These are phyloP conservation scores for Mohoua ochrocephala DNA, from an alignment of 2,113 vertebrate genomes.

Conservation along the genomic window DNA sequence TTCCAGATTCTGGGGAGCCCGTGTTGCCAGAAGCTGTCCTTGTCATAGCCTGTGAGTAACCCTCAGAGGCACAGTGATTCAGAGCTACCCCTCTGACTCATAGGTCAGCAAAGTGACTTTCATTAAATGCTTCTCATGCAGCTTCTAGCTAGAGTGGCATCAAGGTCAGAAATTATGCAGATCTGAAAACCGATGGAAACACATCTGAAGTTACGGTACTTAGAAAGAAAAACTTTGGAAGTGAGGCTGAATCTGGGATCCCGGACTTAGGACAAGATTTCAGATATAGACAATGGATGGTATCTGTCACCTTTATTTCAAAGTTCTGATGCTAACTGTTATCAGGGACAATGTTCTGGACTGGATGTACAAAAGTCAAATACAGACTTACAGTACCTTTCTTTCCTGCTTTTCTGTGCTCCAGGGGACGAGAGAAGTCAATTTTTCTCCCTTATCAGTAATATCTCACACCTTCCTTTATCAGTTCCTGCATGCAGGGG, in stretches of 20 bases:
- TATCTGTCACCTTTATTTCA: not conserved
- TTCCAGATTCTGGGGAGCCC: not conserved
- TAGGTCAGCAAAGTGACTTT: not conserved
- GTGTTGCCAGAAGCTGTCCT: not conserved
- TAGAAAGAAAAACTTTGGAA: not conserved
- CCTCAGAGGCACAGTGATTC: not conserved
- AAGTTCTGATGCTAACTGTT: not conserved
- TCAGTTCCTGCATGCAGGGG: not conserved
- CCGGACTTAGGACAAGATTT: not conserved
- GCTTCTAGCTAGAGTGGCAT: not conserved
- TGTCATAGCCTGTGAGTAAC: not conserved
- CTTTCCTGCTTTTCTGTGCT: not conserved
- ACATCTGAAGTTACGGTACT: not conserved
- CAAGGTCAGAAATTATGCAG: not conserved
- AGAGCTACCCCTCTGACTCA: not conserved
- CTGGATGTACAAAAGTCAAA: not conserved
- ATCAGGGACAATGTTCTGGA: not conserved
- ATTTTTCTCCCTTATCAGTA: not conserved
- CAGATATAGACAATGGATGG: not conserved
- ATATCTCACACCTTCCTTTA: not conserved
- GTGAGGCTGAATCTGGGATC: not conserved
- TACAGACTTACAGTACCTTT: not conserved
- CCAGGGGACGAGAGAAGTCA: not conserved
- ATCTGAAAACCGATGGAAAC: not conserved
- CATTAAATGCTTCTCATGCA: not conserved